Percentiles rank a stretch among this genome's conserved stretches.
Conservation (phyloP, 92 coral and sea anemone species). For the Zoanthus sociatus region DNA sequence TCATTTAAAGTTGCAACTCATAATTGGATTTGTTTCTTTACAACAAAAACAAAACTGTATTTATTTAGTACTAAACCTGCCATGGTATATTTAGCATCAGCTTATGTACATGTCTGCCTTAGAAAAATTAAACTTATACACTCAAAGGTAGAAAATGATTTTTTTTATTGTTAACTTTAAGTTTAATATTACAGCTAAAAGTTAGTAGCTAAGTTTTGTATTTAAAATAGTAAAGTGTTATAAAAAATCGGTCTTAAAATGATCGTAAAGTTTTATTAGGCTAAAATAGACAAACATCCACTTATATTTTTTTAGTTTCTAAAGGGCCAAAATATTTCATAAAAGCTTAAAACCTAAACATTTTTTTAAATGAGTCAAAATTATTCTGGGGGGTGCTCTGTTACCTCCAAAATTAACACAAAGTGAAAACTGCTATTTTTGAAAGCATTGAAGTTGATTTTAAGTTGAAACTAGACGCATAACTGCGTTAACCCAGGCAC, state of each 20-base stretch:
- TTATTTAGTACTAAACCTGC: constrained; percentile 5
- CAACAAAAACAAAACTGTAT: constrained; percentile 12
- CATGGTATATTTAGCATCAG: not conserved
- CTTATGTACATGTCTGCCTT: constrained; percentile 1
- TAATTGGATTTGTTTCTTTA: constrained; percentile 1
- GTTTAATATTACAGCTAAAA: constrained; percentile 1
- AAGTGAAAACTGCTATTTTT: not conserved
- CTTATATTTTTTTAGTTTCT: constrained; percentile 1
- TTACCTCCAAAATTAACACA: constrained; percentile 1
- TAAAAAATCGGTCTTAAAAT: not conserved
- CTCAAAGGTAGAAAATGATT: not conserved
- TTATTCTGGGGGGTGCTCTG: not conserved
- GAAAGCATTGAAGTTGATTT: constrained; percentile 3
- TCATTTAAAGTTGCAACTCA: not conserved
- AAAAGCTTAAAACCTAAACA: not conserved
- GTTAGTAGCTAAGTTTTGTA: constrained; percentile 5
- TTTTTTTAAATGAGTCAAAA: not conserved
- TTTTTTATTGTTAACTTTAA: not conserved
- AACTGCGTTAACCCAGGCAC: too few species aligned
- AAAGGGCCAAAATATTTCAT: not conserved
- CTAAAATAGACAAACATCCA: constrained; percentile 5
- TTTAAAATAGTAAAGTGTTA: constrained; percentile 5
- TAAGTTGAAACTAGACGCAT: not conserved
- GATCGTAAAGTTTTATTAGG: constrained; percentile 3
- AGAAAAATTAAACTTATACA: not conserved